Base-by-base conservation (phyloP, 2,797 vertebrate genomes). In the Orestias chungarensis region DNA sequence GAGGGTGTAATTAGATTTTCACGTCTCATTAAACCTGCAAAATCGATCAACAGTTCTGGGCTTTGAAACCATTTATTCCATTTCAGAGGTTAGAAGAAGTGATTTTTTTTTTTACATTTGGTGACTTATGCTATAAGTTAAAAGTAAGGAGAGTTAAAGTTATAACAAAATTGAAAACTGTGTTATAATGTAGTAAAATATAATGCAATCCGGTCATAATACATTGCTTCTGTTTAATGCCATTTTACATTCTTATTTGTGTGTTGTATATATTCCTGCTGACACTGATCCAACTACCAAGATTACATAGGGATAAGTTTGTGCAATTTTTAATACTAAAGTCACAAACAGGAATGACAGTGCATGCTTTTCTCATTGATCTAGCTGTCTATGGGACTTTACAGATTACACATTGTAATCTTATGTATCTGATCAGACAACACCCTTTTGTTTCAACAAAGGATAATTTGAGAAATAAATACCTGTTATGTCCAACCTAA, bases 1-100 rank as follows among this genome's bases (percentile, higher is more conserved):
- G 42, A 23, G 74, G 52, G 66, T 77, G 68, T 84, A 89, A 90
- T 87, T 88, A 88, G 75, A 87, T 89, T 89, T 81, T 61, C 85
- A 88, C 75, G 61, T 81, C 85, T 89, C 86, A 87, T 91, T 89
- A 83, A 83, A 86, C 80, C 70, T 55, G 70, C 78, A 70, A 1
- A 82, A 85, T 74, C 81, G 84, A 74, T 84, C 72, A 25, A 76
- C 73, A 64, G 38, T 68, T 67, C 27, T 62, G 55, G 50, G 78
- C 79, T 82, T 74, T 82, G 66, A 79, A 81, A 75, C 66, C 76
- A 70, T 74, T 46, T 49, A 73, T 35, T 33, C 82, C 0, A 8
- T 52, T 52, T 52, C 25, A 10, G n/a, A 55, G 70, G 15, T 14
- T 47, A 66, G 49, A 49, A 17, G 57, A 82, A 87, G 50, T 42